These are phyloP conservation scores for Periphyllus acericola DNA, from an alignment of 2,888 invertebrate species.

Conservation along the genomic window DNA sequence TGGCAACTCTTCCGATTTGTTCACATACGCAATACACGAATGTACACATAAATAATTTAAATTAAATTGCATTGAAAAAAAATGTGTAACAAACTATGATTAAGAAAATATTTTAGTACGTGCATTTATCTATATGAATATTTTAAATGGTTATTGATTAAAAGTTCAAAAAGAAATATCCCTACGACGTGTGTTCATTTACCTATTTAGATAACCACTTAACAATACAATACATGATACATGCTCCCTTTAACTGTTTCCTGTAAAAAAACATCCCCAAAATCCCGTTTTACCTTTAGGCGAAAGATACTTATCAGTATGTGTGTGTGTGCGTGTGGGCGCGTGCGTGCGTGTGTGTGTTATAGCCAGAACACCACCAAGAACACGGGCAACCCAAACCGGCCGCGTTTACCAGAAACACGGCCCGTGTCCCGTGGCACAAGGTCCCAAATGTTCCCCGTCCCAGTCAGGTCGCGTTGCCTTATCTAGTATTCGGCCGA, in stretches of 20 bases:
- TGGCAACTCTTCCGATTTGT: neutral
- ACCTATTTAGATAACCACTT: neutral
- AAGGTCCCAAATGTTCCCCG: conserved; percentile 88
- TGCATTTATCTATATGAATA: neutral
- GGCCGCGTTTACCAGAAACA: conserved; percentile 69
- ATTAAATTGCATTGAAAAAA: neutral
- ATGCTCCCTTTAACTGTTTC: neutral
- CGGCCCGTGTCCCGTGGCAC: conserved; percentile 82
- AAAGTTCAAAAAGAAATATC: neutral
- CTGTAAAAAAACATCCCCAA: neutral
- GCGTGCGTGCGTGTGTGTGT: conserved; percentile 41
- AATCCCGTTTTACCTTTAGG: neutral
- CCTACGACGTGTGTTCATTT: neutral
- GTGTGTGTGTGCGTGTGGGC: conserved; percentile 16
- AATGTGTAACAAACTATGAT: neutral
- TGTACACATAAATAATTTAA: neutral
- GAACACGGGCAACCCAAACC: conserved; percentile 64
- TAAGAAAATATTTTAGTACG: neutral
- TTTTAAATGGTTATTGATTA: neutral
- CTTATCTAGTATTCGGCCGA: conserved; percentile 84
- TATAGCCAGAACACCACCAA: conserved; percentile 51
- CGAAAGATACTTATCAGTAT: conserved; percentile 20
- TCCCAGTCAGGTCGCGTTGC: conserved; percentile 85
- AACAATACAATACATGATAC: neutral
- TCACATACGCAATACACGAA: neutral